Conservation (phyloP, 2,113 vertebrate genomes). For the Hypomesus transpacificus region DNA sequence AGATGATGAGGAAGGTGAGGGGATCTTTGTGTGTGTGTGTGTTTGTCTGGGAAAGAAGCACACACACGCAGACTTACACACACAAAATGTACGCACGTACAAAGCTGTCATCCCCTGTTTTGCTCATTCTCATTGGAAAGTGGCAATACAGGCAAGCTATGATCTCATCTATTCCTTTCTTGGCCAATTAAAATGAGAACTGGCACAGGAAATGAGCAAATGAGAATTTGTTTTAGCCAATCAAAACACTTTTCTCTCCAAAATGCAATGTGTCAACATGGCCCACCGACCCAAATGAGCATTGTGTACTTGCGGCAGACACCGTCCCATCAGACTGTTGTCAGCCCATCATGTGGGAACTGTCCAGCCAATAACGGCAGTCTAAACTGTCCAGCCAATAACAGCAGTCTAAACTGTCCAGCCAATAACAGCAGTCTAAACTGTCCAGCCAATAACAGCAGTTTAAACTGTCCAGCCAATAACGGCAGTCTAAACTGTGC, state of each 20-base stretch:
- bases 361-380: no score
- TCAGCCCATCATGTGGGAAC: no score
- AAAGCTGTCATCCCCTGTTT: background rate
- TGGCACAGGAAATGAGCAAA: constrained; percentile 2
- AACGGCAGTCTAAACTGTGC: no score
- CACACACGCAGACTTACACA: background rate
- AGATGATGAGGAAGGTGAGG: no score
- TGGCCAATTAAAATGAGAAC: background rate
- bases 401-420: no score
- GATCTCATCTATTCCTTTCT: background rate
- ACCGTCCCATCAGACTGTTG: no score
- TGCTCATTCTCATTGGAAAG: background rate
- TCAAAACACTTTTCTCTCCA: background rate
- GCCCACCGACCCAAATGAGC: background rate
- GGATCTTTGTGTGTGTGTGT: no score
- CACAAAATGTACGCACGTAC: background rate
- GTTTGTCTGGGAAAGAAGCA: background rate
- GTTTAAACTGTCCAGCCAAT: no score
- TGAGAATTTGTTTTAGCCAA: background rate
- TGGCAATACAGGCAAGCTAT: background rate
- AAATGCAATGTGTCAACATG: background rate
- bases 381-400: no score
- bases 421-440: no score
- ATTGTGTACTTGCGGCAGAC: background rate
- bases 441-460: no score